Percentiles rank a stretch among this genome's conserved stretches.
Evolutionary conservation across 2,113 vertebrate species (phyloP).

Genomic region (Saguinus imperator): DNA sequence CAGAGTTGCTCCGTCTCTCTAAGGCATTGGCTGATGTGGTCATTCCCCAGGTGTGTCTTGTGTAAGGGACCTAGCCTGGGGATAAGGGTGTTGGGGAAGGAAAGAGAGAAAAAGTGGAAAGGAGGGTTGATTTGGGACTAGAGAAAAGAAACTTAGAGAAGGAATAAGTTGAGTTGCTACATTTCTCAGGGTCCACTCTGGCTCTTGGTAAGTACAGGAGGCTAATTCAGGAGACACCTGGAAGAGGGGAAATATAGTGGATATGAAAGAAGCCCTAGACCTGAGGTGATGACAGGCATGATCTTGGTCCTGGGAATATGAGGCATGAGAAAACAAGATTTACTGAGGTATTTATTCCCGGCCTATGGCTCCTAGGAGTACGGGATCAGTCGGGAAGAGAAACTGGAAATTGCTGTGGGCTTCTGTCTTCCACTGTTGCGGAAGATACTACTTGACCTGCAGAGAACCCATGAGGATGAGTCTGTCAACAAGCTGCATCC

Average conservation of each 20-base stretch:
- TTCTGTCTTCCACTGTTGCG: conserved; percentile 97
- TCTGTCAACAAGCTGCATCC: conserved; percentile 99
- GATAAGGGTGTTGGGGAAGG: neutral
- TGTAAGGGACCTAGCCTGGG: neutral
- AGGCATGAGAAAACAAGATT: conserved; percentile 12
- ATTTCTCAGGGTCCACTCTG: neutral
- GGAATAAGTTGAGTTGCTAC: neutral
- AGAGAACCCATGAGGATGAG: conserved; percentile 98
- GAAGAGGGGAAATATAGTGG: neutral
- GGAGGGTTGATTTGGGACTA: neutral
- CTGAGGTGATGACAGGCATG: neutral
- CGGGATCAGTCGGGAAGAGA: conserved; percentile 95
- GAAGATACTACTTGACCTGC: conserved; percentile 97
- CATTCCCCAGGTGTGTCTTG: conserved; percentile 93
- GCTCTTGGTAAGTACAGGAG: conserved; percentile 9
- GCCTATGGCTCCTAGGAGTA: conserved; percentile 89
- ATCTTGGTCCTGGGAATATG: conserved; percentile 15
- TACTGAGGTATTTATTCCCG: conserved; percentile 40
- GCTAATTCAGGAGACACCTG: neutral
- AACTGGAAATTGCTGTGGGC: conserved; percentile 96
- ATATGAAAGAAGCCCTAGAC: neutral
- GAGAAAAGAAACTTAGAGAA: conserved; percentile 8
- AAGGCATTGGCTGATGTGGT: conserved; percentile 95
- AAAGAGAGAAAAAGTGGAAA: neutral
- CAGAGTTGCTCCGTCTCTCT: conserved; percentile 93